A percentile compares a stretch with the other conserved stretches of the same genome.
These are phyloP conservation scores for Pampusana beccarii DNA, from an alignment of 2,113 vertebrate species.

Conservation along the genomic window DNA sequence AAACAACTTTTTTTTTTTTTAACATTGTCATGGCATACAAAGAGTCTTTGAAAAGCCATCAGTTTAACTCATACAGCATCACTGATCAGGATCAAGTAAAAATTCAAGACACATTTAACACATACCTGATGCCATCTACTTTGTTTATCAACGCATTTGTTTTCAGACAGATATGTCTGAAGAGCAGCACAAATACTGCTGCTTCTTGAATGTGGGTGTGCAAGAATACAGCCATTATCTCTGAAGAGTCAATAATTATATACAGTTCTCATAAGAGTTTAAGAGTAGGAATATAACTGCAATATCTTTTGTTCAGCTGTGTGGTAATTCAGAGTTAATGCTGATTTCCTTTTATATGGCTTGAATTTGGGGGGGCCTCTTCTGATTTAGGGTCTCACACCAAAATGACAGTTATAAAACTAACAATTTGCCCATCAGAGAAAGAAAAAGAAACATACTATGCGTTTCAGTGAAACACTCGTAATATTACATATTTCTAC, in stretches of 20 bases:
- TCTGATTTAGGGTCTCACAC: background rate
- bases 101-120: background rate
- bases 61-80: background rate
- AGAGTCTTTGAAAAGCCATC: background rate
- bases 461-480: background rate
- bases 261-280: background rate
- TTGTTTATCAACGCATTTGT: background rate
- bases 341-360: background rate
- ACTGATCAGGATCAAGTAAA: background rate
- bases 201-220: background rate
- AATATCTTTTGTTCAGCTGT: background rate
- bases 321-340: background rate
- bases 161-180: background rate
- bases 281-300: background rate
- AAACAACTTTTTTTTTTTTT: background rate
- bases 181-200: background rate
- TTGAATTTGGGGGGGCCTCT: background rate
- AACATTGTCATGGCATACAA: background rate
- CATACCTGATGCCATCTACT: background rate
- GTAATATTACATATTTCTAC: background rate
- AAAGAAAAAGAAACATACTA: background rate
- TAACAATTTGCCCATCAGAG: background rate
- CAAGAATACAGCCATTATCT: background rate
- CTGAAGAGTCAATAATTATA: background rate
- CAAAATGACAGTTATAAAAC: background rate